Base-by-base conservation (phyloP, 1,140 invertebrate species). In the Lepidotrigona ventralis region DNA sequence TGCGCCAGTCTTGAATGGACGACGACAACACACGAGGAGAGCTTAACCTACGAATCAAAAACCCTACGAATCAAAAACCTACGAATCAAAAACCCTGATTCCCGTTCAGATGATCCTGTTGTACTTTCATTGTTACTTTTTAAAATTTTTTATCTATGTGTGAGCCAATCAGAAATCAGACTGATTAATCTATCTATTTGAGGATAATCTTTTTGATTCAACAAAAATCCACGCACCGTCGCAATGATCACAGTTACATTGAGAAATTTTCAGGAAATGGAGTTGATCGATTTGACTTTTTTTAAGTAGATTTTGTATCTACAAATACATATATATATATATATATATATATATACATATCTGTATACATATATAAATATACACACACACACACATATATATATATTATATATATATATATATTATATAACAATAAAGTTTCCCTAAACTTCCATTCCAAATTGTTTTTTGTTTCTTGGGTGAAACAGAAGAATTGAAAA, bases 1-100 rank as follows among this genome's bases (percentile, higher is more conserved):
- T 85, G 86, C 86, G 85, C 83, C 81, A 73, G 81, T 84, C 80
- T 90, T 86, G 72, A 85, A 88, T 89, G 70, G 79, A 88, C 82
- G 79, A 88, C 82, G 58, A 71, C 51, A 58, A 26, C 68, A 84
- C 76, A 86, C 75, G 71, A 83, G 66, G 82, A 88, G 82, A 26
- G 56, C 51, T 76, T 73, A 70, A 81, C 64, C 77, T 60, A 53
- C 78, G 74, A 70, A 68, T 14, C 70, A 66, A 51, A 77, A 51
- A 46, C 60, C n/a, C n/a, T n/a, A 53, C 23, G 74, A 33, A n/a
- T n/a, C n/a, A n/a, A n/a, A n/a, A 70, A 81, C 64, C 77, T 60
- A 53, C 78, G 74, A 70, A 68, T 14, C 70, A 66, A 51, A 77
- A 33, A 46, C 60, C 26, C 85, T 90, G 88, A 88, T 86, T 46